Base-by-base conservation (phyloP, 2,797 vertebrate species). In the Myotis planiceps region DNA sequence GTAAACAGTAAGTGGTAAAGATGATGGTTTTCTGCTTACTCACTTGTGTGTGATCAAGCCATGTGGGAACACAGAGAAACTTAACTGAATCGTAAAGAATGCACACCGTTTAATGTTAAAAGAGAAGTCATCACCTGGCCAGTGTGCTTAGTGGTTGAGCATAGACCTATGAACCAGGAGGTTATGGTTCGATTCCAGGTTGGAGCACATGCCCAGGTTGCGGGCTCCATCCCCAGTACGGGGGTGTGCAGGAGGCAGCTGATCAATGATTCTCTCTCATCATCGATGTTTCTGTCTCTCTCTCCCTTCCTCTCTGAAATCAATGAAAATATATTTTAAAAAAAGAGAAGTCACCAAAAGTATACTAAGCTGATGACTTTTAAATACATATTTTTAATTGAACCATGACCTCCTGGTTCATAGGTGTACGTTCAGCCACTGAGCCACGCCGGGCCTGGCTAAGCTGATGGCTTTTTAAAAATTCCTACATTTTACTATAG, bases 1-100 rank as follows among this genome's bases (percentile, higher is more conserved):
- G 71, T 55, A 75, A 95, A 76, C 5, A 81, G 84, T 18, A 65
- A 51, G 19, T 37, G 53, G n/a, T 78, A 49, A 89, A 72, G 74
- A 91, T 3, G 68, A 32, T 37, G 42, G 10, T 10, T 86, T 95
- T 92, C 49, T 95, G 90, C 85, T 45, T 83, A 84, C 23, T 92
- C 79, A 84, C 13, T 21, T 0, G 2, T 58, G 51, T 80, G 65
- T 49, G 14, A 49, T 37, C 53, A 81, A 68, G 42, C 47, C 34
- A 55, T 13, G 5, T 12, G 49, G 86, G 74, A 90, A 93, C 51
- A 47, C 6, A 88, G 63, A 79, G 25, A 37, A 27, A 55, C 49
- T 82, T 65, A 60, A 7, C 74, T 63, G 78, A 94, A 74, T 91
- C 85, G 83, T 14, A 23, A 69, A 71, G 78, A 92, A 45, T 42